phyloP scores from a whole-genome alignment of 2,113 vertebrate species.

The Anhinga rufa region DNA sequence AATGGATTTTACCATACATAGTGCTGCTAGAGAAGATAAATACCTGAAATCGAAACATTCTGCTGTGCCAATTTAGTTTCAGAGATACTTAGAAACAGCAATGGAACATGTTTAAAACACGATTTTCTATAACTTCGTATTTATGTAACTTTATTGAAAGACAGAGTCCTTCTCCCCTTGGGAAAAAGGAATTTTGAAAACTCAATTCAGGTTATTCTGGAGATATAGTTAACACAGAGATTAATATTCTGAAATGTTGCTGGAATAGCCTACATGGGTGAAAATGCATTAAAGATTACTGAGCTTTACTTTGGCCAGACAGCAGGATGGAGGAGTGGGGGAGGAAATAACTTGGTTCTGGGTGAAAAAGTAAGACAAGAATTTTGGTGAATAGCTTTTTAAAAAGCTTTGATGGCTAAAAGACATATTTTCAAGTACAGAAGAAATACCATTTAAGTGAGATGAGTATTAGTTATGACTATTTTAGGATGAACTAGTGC shows the following conservation, averaged over 20 bases:
- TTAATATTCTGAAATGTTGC: not conserved
- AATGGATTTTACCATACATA: not conserved
- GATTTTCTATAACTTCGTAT: not conserved
- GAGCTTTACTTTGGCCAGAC: not conserved
- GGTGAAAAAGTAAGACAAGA: not conserved
- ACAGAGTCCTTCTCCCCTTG: not conserved
- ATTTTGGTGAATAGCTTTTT: not conserved
- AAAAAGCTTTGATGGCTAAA: not conserved
- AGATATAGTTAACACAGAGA: not conserved
- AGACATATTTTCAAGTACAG: not conserved
- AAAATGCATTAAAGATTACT: not conserved
- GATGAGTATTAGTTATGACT: not conserved
- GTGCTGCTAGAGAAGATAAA: not conserved
- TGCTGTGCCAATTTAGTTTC: not conserved
- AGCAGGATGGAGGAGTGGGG: not conserved
- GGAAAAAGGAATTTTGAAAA: slow-evolving; percentile 6
- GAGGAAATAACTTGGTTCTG: not conserved
- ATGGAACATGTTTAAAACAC: not conserved
- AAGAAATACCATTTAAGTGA: slow-evolving; percentile 1
- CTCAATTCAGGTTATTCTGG: not conserved
- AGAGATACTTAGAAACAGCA: not conserved
- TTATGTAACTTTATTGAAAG: not conserved
- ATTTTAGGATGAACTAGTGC: not conserved
- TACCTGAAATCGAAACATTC: not conserved
- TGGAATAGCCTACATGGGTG: not conserved